Conservation (phyloP, 2,888 invertebrate species). For the Phragmatobia fuliginosa region DNA sequence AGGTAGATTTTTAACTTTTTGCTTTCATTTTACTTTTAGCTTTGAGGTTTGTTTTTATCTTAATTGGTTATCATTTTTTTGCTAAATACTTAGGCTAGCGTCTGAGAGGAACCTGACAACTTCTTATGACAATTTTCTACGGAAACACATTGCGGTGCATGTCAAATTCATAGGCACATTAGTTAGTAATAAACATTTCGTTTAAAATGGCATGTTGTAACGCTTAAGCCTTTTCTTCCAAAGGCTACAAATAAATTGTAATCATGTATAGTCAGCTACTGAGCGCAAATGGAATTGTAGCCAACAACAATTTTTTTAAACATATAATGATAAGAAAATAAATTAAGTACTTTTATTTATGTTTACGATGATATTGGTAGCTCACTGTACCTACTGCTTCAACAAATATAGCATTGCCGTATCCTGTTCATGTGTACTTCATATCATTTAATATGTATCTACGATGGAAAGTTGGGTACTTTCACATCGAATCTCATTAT, state of each 20-base stretch:
- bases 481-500: conserved; percentile 28
- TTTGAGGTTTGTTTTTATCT: conserved; percentile 22
- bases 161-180: conserved; percentile 47
- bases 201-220: conserved; percentile 36
- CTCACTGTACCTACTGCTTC: background rate
- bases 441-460: conserved; percentile 8
- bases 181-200: conserved; percentile 17
- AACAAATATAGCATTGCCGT: background rate
- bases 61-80: conserved; percentile 5
- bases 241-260: conserved; percentile 23
- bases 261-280: background rate
- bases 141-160: conserved; percentile 51
- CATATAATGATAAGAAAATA: too few species aligned
- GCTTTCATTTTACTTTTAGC: conserved; percentile 31
- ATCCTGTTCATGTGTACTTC: conserved; percentile 18
- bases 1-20: conserved; percentile 24
- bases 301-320: too few species aligned
- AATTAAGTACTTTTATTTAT: background rate
- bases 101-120: background rate
- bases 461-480: conserved; percentile 21
- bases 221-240: conserved; percentile 28
- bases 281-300: too few species aligned
- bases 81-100: conserved; percentile 18
- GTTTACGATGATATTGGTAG: background rate
- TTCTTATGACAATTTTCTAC: conserved; percentile 17